These are phyloP conservation scores for Physeter macrocephalus DNA, from an alignment of 2,113 vertebrate species.

Conservation along the genomic window DNA sequence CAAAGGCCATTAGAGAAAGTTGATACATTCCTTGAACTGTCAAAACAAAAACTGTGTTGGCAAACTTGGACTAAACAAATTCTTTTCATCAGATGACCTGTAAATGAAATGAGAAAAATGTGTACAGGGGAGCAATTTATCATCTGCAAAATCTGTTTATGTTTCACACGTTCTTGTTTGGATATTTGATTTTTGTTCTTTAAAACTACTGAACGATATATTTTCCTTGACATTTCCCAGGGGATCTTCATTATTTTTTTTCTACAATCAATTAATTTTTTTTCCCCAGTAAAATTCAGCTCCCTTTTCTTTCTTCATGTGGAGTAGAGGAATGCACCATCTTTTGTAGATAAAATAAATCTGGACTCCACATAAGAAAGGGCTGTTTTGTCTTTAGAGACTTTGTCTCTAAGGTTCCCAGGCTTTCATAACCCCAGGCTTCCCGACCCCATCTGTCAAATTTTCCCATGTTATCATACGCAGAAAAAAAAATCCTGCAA, in stretches of 20 bases:
- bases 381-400: not conserved
- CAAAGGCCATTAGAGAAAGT: conserved; percentile 60
- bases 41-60: conserved; percentile 57
- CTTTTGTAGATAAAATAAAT: not conserved
- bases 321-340: not conserved
- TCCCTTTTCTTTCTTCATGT: not conserved
- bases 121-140: not conserved
- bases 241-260: conserved; percentile 27
- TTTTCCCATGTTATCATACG: not conserved
- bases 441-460: not conserved
- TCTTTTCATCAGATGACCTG: conserved; percentile 57
- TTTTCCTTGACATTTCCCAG: conserved; percentile 34
- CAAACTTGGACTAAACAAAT: conserved; percentile 65
- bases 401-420: not conserved
- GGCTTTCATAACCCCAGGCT: not conserved
- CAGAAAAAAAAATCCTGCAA: not conserved
- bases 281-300: not conserved
- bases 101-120: conserved; percentile 29
- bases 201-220: conserved; percentile 2
- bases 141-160: conserved; percentile 51
- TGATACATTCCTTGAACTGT: conserved; percentile 66
- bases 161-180: not conserved
- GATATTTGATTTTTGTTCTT: conserved; percentile 52
- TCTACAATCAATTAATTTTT: not conserved
- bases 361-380: not conserved